A percentile compares a stretch with the other conserved stretches of the same genome.
Conservation (phyloP, 2,113 vertebrate genomes). For the Podiceps cristatus region DNA sequence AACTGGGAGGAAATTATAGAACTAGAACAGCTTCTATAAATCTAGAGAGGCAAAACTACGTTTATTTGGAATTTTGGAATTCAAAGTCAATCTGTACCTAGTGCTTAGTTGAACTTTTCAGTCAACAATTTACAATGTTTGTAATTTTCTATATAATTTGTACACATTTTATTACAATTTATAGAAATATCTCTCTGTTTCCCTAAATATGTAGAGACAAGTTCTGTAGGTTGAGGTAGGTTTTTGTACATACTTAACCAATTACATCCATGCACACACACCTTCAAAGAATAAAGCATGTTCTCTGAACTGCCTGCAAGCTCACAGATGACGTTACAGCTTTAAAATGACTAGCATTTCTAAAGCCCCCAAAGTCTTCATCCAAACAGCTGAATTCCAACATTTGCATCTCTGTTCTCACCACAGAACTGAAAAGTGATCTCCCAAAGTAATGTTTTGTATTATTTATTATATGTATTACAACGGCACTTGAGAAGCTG, state of each 20-base stretch:
- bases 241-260: background rate
- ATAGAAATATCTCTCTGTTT: background rate
- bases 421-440: background rate
- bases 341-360: background rate
- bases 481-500: background rate
- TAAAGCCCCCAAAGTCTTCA: background rate
- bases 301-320: background rate
- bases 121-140: background rate
- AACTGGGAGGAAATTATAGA: background rate
- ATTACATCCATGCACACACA: background rate
- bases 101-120: background rate
- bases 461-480: background rate
- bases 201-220: background rate
- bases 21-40: background rate
- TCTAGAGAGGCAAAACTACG: background rate
- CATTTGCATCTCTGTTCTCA: background rate
- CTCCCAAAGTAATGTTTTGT: background rate
- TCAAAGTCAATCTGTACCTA: background rate
- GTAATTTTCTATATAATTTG: background rate
- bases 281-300: background rate
- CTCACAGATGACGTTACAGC: background rate
- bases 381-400: background rate
- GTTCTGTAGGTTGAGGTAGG: background rate
- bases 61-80: background rate
- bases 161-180: background rate